A percentile compares a stretch with the other conserved stretches of the same genome.
These are phyloP conservation scores for Tympanuchus pallidicinctus DNA, from an alignment of 2,113 vertebrate genomes.

Conservation along the genomic window DNA sequence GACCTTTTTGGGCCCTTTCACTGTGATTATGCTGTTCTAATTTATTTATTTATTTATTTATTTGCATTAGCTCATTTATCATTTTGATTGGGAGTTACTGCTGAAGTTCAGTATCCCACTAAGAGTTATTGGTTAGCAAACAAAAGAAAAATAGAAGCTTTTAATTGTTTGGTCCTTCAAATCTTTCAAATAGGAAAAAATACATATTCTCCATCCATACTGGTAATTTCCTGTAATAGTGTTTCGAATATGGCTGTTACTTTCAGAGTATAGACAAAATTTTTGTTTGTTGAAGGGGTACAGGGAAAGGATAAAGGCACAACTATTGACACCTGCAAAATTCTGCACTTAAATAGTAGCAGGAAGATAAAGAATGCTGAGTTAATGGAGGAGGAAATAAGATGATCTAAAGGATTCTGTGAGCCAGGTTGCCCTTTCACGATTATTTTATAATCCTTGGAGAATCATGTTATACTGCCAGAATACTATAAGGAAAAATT, in stretches of 20 bases:
- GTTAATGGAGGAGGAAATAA: neutral
- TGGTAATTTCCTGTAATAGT: neutral
- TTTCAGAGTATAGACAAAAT: neutral
- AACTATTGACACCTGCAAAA: neutral
- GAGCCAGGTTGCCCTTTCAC: neutral
- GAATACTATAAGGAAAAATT: conserved; percentile 7
- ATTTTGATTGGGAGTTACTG: neutral
- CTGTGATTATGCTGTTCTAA: neutral
- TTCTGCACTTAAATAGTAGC: neutral
- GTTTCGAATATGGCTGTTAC: neutral
- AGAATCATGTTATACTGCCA: neutral
- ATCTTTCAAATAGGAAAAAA: neutral
- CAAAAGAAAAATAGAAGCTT: neutral
- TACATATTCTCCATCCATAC: neutral
- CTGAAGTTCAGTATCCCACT: neutral
- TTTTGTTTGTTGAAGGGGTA: neutral
- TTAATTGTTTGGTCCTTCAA: neutral
- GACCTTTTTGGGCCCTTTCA: neutral
- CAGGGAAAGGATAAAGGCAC: neutral
- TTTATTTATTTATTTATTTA: neutral
- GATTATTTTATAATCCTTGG: neutral
- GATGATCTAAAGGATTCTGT: neutral
- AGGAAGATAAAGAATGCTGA: neutral
- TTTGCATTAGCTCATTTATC: conserved; percentile 37
- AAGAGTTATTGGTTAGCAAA: neutral